Percentiles rank a stretch among this genome's conserved stretches.
Evolutionary conservation across 2,888 invertebrate genomes (phyloP).

Genomic region (Microctonus aethiopoides): DNA sequence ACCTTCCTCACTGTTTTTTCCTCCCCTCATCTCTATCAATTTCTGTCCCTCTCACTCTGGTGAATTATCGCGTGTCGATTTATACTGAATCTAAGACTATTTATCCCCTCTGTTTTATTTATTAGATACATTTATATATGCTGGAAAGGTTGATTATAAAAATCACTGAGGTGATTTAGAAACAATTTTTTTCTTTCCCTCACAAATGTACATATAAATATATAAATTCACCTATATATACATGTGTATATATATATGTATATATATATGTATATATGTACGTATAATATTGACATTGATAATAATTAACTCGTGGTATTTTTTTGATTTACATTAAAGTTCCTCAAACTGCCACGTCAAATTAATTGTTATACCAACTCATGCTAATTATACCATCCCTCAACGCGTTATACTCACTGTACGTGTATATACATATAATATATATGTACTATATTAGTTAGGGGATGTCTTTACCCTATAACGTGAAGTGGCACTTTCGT

Average conservation of each 20-base stretch:
- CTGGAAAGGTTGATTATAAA: not conserved
- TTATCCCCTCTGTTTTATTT: not conserved
- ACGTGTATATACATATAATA: not conserved
- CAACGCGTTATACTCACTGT: constrained; percentile 22
- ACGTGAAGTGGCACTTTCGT: constrained; percentile 11
- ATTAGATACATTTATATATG: not conserved
- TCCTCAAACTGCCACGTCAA: constrained; percentile 1
- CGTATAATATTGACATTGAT: no score
- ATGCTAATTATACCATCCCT: constrained; percentile 41
- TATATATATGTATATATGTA: no score
- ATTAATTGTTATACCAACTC: constrained; percentile 47
- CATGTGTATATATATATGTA: no score
- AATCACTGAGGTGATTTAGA: not conserved
- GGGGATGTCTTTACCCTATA: constrained; percentile 6
- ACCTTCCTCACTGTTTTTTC: not conserved
- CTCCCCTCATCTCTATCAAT: not conserved
- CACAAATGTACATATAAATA: no score
- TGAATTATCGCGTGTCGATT: constrained; percentile 20
- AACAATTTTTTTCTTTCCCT: not conserved
- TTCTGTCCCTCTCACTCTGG: not conserved
- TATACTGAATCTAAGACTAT: not conserved
- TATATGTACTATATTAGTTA: not conserved
- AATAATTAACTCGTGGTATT: not conserved
- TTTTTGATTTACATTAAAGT: not conserved
- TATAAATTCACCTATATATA: no score